Conservation (phyloP, 2,113 vertebrate genomes). For the Heterocephalus glaber region DNA sequence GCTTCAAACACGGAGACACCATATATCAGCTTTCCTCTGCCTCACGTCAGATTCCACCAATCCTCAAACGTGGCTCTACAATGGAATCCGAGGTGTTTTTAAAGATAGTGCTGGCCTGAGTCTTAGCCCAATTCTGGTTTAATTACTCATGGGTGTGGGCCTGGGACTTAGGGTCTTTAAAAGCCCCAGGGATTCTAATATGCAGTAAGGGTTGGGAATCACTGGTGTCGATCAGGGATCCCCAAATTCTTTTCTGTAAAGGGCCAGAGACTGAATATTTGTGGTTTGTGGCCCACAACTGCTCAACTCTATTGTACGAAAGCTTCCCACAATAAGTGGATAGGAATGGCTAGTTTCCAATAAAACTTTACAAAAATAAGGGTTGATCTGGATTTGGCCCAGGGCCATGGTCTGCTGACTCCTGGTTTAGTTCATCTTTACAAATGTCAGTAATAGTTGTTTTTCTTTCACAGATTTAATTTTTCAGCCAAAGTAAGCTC, state of each 20-base stretch:
- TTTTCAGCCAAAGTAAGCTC: slow-evolving; percentile 6
- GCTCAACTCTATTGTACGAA: slow-evolving; percentile 7
- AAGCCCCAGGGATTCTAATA: not conserved
- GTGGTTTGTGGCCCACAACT: not conserved
- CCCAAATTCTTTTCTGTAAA: not conserved
- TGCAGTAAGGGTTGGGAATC: not conserved
- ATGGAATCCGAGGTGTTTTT: not conserved
- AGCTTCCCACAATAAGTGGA: not conserved
- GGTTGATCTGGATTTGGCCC: not conserved
- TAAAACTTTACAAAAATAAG: not conserved
- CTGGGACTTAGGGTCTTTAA: not conserved
- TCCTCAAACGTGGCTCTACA: not conserved
- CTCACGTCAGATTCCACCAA: not conserved
- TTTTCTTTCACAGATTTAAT: not conserved
- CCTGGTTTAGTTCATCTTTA: not conserved
- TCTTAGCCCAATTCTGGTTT: not conserved
- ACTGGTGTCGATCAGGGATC: not conserved
- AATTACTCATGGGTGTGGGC: not conserved
- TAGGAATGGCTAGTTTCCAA: not conserved
- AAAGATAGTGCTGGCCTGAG: not conserved
- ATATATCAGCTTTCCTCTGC: not conserved
- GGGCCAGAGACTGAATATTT: not conserved
- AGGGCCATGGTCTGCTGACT: not conserved
- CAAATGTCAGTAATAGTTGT: not conserved
- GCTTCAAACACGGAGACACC: not conserved